phyloP scores from a whole-genome alignment of 2,888 invertebrate species.

The Drepana falcataria region DNA sequence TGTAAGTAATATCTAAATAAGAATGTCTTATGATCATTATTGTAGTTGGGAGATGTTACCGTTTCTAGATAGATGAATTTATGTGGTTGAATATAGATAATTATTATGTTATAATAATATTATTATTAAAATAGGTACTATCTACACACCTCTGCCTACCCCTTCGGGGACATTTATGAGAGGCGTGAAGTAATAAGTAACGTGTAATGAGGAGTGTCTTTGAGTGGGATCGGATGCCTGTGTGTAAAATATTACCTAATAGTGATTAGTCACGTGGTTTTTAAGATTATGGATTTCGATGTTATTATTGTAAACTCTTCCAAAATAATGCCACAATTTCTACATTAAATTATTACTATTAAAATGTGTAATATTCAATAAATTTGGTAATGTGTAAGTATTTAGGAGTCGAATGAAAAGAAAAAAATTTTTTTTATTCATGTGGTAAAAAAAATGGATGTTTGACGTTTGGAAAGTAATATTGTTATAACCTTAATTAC shows the following conservation, averaged over 20 bases:
- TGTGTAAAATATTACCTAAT: slow-evolving; percentile 5
- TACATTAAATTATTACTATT: slow-evolving; percentile 43
- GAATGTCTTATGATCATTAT: slow-evolving; percentile 57
- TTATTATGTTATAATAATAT: slow-evolving; percentile 21
- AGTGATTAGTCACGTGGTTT: slow-evolving; percentile 45
- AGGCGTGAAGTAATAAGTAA: slow-evolving; percentile 3
- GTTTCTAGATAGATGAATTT: slow-evolving; percentile 60
- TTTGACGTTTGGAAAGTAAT: slow-evolving; percentile 4
- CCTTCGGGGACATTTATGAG: no score
- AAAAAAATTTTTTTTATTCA: slow-evolving; percentile 1
- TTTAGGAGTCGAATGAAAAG: slow-evolving; percentile 25
- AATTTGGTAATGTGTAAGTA: slow-evolving; percentile 23
- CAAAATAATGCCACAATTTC: slow-evolving; percentile 69
- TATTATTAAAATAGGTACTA: slow-evolving; percentile 6
- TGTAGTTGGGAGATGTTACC: slow-evolving; percentile 45
- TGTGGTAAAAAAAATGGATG: background rate
- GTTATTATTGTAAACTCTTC: slow-evolving; percentile 57
- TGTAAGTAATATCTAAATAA: slow-evolving; percentile 11
- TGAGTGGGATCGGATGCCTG: background rate
- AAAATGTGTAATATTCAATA: slow-evolving; percentile 44
- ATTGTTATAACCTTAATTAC: slow-evolving; percentile 13
- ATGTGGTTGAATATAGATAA: slow-evolving; percentile 53
- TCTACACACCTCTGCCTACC: no score
- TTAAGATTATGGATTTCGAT: slow-evolving; percentile 59
- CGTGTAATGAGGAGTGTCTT: slow-evolving; percentile 4